Conservation (phyloP, 2,797 vertebrate species). For the Balearica regulorum region DNA sequence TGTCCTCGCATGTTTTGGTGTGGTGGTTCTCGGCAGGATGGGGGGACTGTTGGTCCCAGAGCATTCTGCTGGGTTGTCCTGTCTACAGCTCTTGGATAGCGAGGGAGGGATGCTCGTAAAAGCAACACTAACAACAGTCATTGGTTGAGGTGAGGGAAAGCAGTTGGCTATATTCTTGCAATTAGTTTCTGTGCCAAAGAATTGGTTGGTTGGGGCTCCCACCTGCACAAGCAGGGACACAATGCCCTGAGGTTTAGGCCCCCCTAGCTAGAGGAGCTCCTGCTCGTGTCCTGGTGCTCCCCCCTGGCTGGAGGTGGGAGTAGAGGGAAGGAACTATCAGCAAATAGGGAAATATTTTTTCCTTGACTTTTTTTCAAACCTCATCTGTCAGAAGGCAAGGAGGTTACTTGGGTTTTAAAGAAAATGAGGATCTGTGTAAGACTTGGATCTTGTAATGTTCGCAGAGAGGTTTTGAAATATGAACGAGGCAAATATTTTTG, state of each 20-base stretch:
- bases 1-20: neutral
- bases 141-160: neutral
- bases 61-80: neutral
- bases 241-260: rapidly evolving
- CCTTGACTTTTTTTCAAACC: neutral
- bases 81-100: rapidly evolving
- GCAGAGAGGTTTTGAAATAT: neutral
- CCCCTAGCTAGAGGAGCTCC: neutral
- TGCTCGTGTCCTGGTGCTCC: neutral
- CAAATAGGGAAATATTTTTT: neutral
- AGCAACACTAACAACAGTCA: neutral
- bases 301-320: neutral
- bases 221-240: rapidly evolving
- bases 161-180: neutral
- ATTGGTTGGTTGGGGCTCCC: neutral
- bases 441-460: neutral
- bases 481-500: neutral
- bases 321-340: neutral
- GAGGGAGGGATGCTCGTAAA: neutral
- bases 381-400: neutral
- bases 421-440: neutral
- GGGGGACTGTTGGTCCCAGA: neutral
- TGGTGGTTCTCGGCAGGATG: neutral
- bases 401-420: neutral
- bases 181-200: neutral